Percentiles rank a stretch among this genome's conserved stretches.
Conservation (phyloP, 2,113 vertebrate genomes). For the Centropus unirufus region DNA sequence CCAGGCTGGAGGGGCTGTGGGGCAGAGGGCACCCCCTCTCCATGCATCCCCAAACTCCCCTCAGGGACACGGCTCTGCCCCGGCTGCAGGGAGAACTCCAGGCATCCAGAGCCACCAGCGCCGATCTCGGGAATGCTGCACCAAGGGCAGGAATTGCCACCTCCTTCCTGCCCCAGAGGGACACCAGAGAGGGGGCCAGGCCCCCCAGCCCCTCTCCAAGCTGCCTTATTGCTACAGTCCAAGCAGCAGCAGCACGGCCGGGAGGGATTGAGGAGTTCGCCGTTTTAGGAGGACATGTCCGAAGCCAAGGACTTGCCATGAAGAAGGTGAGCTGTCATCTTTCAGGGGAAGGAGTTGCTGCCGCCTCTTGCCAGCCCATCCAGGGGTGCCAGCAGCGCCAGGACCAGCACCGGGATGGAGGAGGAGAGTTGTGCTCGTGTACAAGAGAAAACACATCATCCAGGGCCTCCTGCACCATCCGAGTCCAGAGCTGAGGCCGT, state of each 20-base stretch:
- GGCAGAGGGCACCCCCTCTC: not conserved
- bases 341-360: constrained; percentile 7
- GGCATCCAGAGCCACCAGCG: not conserved
- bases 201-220: not conserved
- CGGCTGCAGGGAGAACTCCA: fast-evolving
- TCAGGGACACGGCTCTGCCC: not conserved
- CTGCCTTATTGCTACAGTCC: constrained; percentile 74
- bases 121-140: not conserved
- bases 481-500: not conserved
- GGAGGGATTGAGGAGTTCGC: not conserved
- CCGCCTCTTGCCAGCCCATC: not conserved
- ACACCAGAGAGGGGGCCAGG: fast-evolving
- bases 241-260: not conserved
- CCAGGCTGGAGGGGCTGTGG: not conserved
- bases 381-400: not conserved
- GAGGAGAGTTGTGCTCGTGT: not conserved
- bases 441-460: not conserved
- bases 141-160: not conserved
- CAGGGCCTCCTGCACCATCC: not conserved
- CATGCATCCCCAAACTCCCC: not conserved
- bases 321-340: not conserved
- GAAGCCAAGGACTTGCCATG: not conserved
- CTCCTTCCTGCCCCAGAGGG: not conserved
- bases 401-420: not conserved
- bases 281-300: not conserved